These are phyloP conservation scores for Trichonephila clavata DNA, from an alignment of 1,140 invertebrate genomes.

Conservation along the genomic window DNA sequence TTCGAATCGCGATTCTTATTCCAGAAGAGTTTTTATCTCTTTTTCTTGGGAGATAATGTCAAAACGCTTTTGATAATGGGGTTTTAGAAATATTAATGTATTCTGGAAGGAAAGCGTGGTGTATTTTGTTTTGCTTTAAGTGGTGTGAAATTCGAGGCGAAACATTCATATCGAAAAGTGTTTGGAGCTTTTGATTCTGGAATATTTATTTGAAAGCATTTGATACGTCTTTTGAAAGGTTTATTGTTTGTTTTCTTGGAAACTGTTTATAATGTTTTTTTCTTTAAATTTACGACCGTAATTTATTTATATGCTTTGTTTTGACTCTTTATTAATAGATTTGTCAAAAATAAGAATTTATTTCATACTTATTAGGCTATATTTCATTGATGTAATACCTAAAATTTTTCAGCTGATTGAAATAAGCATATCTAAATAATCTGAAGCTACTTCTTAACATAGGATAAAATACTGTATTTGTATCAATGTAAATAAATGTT, in stretches of 20 bases:
- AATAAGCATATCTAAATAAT: no score
- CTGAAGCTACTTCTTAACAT: no score
- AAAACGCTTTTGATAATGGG: slow-evolving; percentile 27
- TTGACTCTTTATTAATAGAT: not conserved
- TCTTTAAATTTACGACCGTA: not conserved
- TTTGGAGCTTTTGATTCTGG: not conserved
- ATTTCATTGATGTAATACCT: no score
- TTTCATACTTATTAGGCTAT: no score
- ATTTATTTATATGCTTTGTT: not conserved
- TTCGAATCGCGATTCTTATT: not conserved
- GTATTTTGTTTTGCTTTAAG: not conserved
- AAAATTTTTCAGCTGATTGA: no score
- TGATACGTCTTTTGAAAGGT: not conserved
- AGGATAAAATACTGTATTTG: no score
- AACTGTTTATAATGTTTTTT: not conserved
- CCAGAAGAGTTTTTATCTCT: not conserved
- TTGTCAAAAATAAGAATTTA: no score
- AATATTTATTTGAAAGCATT: not conserved
- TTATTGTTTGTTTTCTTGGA: not conserved
- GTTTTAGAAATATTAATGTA: slow-evolving; percentile 22
- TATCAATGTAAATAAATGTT: no score
- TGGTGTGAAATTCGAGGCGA: not conserved
- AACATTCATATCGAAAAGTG: not conserved
- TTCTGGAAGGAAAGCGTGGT: not conserved
- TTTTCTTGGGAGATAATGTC: not conserved